Base-by-base conservation (phyloP, 2,113 vertebrate species). In the Archocentrus centrarchus region DNA sequence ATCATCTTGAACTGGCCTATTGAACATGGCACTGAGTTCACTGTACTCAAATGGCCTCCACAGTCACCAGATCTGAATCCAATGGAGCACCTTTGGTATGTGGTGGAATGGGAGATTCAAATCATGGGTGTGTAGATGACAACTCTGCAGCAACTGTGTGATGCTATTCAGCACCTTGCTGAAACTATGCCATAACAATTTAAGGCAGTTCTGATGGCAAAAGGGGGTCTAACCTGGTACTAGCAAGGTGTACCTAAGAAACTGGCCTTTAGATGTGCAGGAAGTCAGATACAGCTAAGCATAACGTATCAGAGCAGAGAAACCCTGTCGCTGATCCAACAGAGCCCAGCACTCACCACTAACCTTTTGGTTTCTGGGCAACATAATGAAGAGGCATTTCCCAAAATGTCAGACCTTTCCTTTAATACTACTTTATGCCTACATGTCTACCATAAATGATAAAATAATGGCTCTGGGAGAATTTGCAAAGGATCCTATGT, bases 401-500 rank as follows among this genome's bases (percentile, higher is more conserved):
- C 75, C 30, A 84, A 81, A 86, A 87, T 88, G 86, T 77, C 82
- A 90, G 81, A 83, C 68, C 17, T 32, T 77, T 59, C 57, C 44
- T 80, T 79, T 80, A 63, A 18, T 37, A 77, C 55, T 53, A 62
- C 5, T 78, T 81, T 13, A 78, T n/a, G 24, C 68, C 27, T 55
- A 53, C 78, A 66, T 78, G 87, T 83, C 59, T 89, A 80, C 11
- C 20, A 82, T 75, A 47, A 50, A 64, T 35, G 75, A 85, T 3
- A 66, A 60, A 85, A 77, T 44, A 64, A 82, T 61, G 78, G 83
- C 62, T 87, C 41, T 86, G 75, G 39, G 61, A 55, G 59, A 78
- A 88, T 83, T 79, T 77, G 62, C 18, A 93, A 41, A 82, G 80
- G 87, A 79, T 59, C 85, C 90, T 94, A 96, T 95, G 94, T 95